Base-by-base conservation (phyloP, 1,140 invertebrate genomes). In the Drosophila orosa region DNA sequence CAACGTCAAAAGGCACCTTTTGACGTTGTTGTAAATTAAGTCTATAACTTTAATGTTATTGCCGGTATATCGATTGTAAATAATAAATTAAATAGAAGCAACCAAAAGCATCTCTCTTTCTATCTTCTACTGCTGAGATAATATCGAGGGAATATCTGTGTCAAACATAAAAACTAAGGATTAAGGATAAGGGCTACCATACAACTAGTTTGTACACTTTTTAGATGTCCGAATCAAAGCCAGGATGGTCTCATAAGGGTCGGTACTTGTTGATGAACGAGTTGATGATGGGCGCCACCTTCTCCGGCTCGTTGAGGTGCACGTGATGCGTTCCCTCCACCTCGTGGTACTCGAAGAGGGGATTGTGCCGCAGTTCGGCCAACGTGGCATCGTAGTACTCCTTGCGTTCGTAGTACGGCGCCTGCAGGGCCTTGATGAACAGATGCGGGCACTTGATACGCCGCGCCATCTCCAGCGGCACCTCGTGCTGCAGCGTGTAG, bases 291-390 rank as follows among this genome's bases (percentile, higher is more conserved):
- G 92, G 92, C 5, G 94, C 93, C 63, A 96, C 90, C 63, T 90
- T 86, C 77, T 95, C 93, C 1, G 96, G 94, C 77, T 95, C 92
- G 58, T 95, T 96, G 40, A 97, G 92, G 91, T 97, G 96, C 10
- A 95, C 92, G 91, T 96, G 96, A 92, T 97, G 96, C 8, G 93
- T 95, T 13, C 95, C 95, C n/a, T 94, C 93, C 1, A 96, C 90
- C 72, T 94, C 93, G 48, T 94, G 92, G 62, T 93, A 94, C 78
- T 94, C 92, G 83, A 95, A 96, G 31, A 94, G 92, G 2, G 92
- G 90, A 81, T 94, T 95, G 54, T 90, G 90, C 57, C 92, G 90
- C 25, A 96, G 83, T 9, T 94, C 80, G 33, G 94, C 92, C 3
- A 95, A 39, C 40, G 94, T 92, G 62, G 94, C 93, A 29, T 94